Conservation (phyloP, 2,113 vertebrate genomes). For the Heterochromis multidens region DNA sequence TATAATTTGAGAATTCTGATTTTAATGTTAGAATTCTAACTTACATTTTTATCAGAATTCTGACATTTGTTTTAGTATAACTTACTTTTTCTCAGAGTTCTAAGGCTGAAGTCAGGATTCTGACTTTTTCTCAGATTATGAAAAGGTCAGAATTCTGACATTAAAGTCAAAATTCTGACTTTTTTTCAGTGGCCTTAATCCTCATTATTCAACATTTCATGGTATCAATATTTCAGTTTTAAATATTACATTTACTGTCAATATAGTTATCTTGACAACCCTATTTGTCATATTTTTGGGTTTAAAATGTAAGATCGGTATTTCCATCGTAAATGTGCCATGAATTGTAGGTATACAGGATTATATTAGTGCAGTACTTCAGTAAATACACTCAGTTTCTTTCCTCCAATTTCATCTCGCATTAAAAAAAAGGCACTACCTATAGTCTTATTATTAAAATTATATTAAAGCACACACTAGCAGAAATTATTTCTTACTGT, state of each 20-base stretch:
- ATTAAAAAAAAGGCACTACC: background rate
- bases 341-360: background rate
- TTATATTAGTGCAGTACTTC: background rate
- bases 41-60: background rate
- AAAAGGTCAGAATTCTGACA: background rate
- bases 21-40: background rate
- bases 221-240: background rate
- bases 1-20: background rate
- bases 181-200: background rate
- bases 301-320: background rate
- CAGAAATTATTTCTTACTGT: background rate
- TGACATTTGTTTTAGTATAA: background rate
- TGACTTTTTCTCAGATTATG: background rate
- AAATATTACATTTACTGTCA: background rate
- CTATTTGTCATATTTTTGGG: background rate
- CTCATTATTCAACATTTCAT: background rate
- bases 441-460: background rate
- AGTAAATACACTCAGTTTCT: background rate
- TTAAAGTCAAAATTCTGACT: background rate
- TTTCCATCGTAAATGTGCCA: too few relatives aligned
- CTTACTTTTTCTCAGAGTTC: background rate
- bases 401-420: background rate
- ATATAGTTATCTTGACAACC: background rate
- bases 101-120: background rate
- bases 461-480: background rate